Percentiles rank a stretch among this genome's conserved stretches.
phyloP scores from a whole-genome alignment of 2,113 vertebrate genomes.

The Columba janthina region DNA sequence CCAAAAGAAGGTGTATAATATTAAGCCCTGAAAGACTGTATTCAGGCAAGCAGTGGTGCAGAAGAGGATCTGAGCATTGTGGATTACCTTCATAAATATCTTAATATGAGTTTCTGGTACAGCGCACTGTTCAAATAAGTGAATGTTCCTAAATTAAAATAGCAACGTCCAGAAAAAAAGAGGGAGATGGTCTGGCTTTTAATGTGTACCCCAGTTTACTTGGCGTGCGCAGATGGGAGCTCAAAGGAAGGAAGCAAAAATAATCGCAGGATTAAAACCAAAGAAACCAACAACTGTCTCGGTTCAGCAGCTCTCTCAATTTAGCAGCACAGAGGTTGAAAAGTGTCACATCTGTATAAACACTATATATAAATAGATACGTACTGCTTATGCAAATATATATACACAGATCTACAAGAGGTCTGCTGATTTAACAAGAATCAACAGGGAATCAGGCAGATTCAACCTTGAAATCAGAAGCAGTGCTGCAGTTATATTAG shows the following conservation, averaged over 20 bases:
- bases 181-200: background rate
- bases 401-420: background rate
- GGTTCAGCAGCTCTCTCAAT: background rate
- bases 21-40: background rate
- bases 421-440: background rate
- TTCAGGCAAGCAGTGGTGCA: background rate
- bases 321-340: background rate
- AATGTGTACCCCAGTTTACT: background rate
- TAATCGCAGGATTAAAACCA: background rate
- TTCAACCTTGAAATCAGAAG: background rate
- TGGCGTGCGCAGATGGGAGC: background rate
- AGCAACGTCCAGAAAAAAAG: background rate
- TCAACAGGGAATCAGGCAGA: background rate
- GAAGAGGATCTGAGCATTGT: background rate
- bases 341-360: background rate
- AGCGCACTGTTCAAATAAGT: background rate
- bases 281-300: background rate
- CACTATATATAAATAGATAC: background rate
- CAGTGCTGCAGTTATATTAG: background rate
- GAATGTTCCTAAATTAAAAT: background rate
- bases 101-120: background rate
- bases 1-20: background rate
- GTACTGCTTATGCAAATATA: background rate
- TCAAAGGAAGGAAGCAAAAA: background rate
- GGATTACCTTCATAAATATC: background rate